Conservation (phyloP, 1,140 invertebrate species). For the Phenacoccus solenopsis region DNA sequence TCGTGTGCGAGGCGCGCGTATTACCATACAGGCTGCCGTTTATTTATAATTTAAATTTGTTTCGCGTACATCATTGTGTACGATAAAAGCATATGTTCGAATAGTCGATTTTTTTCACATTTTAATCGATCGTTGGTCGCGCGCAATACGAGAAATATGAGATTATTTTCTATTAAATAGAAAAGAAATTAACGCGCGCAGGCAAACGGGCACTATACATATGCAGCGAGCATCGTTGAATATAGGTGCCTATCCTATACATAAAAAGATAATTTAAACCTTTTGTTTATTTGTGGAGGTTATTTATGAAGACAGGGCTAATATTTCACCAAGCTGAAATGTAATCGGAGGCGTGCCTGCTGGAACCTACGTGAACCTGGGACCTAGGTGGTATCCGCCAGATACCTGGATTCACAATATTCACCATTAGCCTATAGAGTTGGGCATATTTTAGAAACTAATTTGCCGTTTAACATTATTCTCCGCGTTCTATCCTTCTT, state of each 20-base stretch:
- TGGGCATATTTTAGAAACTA: constrained; percentile 9
- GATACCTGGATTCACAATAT: constrained; percentile 6
- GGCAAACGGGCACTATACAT: no score
- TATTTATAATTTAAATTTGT: no score
- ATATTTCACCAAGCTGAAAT: constrained; percentile 14
- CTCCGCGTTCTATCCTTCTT: background rate
- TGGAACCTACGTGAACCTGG: background rate
- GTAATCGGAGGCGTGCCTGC: constrained; percentile 15
- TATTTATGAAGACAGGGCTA: constrained; percentile 17
- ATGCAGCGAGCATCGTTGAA: background rate
- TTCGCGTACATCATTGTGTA: no score
- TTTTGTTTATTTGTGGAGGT: constrained; percentile 15
- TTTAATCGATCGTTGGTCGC: no score
- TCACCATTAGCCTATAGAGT: background rate
- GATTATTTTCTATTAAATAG: background rate
- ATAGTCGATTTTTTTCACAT: no score
- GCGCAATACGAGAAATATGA: no score
- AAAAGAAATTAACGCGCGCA: background rate
- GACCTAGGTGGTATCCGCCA: constrained; percentile 8
- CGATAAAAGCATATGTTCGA: no score
- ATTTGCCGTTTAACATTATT: constrained; percentile 12
- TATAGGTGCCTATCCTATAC: constrained; percentile 16
- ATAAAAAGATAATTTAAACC: constrained; percentile 17
- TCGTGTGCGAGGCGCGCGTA: no score
- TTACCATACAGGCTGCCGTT: no score